These are phyloP conservation scores for Cepaea hortensis DNA, from an alignment of 2,888 invertebrate genomes.

Conservation along the genomic window DNA sequence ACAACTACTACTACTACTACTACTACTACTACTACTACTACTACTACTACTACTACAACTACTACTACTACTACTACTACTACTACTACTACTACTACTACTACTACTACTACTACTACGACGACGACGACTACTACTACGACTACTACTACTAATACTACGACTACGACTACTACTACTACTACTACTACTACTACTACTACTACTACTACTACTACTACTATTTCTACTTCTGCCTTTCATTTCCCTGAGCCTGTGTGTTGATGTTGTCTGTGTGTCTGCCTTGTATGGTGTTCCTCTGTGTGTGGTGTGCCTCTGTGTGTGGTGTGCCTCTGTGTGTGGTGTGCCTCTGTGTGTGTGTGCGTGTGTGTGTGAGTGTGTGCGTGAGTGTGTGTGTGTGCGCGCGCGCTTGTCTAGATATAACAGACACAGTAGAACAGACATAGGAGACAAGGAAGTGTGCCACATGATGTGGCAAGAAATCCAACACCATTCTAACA, in stretches of 20 bases:
- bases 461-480: too few species aligned
- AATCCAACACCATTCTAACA: too few species aligned
- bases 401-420: too few species aligned
- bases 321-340: background rate
- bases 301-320: background rate
- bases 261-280: background rate
- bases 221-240: background rate
- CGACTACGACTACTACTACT: constrained; percentile 34
- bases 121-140: too few species aligned
- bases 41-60: constrained; percentile 37
- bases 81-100: constrained; percentile 36
- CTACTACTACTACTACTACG: too few species aligned
- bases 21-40: constrained; percentile 41
- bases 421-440: too few species aligned
- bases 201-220: background rate
- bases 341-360: background rate
- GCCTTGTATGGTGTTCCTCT: too few species aligned
- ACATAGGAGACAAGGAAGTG: too few species aligned
- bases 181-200: constrained; percentile 36
- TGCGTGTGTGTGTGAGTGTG: constrained; percentile 19
- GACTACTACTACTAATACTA: constrained; percentile 35
- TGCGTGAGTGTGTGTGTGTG: background rate
- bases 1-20: constrained; percentile 46
- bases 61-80: constrained; percentile 37
- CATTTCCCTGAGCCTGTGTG: background rate